Evolutionary conservation across 92 coral and sea anemone genomes (phyloP), one percentile per base, ranked within the genome.

Genomic region (Epizoanthus rinbou): DNA sequence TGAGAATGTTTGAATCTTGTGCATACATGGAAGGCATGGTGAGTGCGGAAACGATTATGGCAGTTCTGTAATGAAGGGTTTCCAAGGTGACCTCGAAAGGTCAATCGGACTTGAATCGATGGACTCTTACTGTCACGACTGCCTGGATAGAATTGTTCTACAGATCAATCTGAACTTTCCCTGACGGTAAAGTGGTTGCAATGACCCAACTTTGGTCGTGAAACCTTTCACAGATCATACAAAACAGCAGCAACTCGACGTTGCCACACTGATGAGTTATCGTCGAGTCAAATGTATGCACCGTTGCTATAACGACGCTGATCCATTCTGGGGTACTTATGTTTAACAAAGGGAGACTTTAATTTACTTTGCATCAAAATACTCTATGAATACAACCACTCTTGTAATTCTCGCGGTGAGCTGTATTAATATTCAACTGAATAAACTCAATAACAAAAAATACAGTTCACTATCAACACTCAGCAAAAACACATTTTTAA

Each of bases 1-100:
- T 80, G 11, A 93, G 73, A 45, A 91, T 24, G 47, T 86, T 87
- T 10, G 83, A 76, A 21, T 89, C 87, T 22, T 64, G 88, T 76
- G 88, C 87, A 53, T 85, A 52, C 80, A 74, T 81, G 39, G 39
- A 62, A 41, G 89, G 89, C 92, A 89, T 85, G 13, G 50, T 63
- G 23, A 74, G 56, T 54, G 7, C 43, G 23, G 63, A 54, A 11
- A 24, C 41, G 9, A 24, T 0, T 10, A 47, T 43, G 8, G 17
- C 50, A 18, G 6, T 66, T 24, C 25, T 23, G 43, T 70, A 43
- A 14, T 10, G 60, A 52, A 19, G 5, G 11, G 53, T 52, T 47
- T 53, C 19, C 31, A 50, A 23, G 24, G 54, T 54, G 79, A 31
- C 1, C 35, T 10, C 19, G 11, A 25, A 67, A 33, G 72, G 73